Percentiles rank a stretch among this genome's conserved stretches.
Conservation (phyloP, 2,113 vertebrate species). For the Pedionomus torquatus region DNA sequence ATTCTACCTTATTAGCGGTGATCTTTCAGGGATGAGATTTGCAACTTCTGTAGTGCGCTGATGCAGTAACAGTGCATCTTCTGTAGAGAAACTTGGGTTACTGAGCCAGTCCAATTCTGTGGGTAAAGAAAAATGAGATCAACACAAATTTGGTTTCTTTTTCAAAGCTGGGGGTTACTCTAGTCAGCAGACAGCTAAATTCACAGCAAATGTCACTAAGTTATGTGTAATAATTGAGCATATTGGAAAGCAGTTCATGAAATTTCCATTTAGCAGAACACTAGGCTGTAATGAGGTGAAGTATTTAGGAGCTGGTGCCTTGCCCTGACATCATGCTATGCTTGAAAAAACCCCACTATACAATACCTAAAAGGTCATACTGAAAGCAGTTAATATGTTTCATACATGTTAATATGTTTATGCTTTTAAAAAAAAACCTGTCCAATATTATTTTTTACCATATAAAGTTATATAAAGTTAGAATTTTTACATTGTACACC, state of each 20-base stretch:
- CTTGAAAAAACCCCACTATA: neutral
- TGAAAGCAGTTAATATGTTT: neutral
- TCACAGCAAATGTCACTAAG: neutral
- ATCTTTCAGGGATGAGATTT: neutral
- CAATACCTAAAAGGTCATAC: neutral
- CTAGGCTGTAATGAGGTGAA: neutral
- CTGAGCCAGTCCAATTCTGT: slow-evolving; percentile 89
- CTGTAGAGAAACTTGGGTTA: slow-evolving; percentile 86
- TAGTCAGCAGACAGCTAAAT: neutral
- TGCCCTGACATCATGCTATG: neutral
- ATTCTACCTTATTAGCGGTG: slow-evolving; percentile 59
- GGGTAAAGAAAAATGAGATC: slow-evolving; percentile 13
- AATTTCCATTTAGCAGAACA: slow-evolving; percentile 6
- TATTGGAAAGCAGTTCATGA: neutral
- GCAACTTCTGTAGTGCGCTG: slow-evolving; percentile 59
- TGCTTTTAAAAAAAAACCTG: neutral
- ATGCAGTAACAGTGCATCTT: slow-evolving; percentile 78
- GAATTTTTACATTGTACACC: neutral
- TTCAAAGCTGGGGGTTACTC: neutral
- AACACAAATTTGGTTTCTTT: neutral
- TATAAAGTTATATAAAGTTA: neutral
- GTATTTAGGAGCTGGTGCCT: neutral
- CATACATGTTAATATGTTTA: no score
- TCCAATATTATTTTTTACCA: neutral
- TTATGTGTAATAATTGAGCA: neutral